phyloP scores from a whole-genome alignment of 2,888 invertebrate genomes.

The Marronus borbonicus region DNA sequence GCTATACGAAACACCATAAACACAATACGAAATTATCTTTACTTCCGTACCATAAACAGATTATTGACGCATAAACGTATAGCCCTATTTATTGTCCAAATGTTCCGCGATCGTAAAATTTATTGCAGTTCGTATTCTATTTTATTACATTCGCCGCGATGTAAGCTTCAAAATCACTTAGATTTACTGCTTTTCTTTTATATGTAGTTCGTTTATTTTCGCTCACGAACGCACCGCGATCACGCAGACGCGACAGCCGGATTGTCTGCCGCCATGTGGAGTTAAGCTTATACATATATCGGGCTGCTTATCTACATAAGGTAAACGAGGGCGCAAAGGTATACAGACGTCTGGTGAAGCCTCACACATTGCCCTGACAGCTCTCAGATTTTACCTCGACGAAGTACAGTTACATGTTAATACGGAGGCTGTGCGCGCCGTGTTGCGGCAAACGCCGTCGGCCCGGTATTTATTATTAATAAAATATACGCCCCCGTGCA shows the following conservation, averaged over 20 bases:
- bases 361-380: background rate
- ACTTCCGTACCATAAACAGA: background rate
- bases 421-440: background rate
- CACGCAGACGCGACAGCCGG: conserved; percentile 11
- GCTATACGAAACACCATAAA: background rate
- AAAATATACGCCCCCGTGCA: conserved; percentile 17
- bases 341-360: conserved; percentile 6
- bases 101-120: conserved; percentile 7
- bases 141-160: background rate
- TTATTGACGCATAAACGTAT: background rate
- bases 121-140: background rate
- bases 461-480: conserved; percentile 26
- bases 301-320: conserved; percentile 8
- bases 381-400: conserved; percentile 28
- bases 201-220: background rate
- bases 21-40: background rate
- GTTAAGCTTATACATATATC: conserved; percentile 19
- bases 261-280: background rate
- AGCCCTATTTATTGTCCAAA: conserved; percentile 5
- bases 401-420: conserved; percentile 34
- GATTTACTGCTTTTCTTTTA: conserved; percentile 9
- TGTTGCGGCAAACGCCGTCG: background rate
- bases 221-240: background rate
- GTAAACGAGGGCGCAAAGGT: background rate
- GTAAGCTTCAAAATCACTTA: conserved; percentile 1